Base-by-base conservation (phyloP, 1,140 invertebrate species). In the Bradysia coprophila region DNA sequence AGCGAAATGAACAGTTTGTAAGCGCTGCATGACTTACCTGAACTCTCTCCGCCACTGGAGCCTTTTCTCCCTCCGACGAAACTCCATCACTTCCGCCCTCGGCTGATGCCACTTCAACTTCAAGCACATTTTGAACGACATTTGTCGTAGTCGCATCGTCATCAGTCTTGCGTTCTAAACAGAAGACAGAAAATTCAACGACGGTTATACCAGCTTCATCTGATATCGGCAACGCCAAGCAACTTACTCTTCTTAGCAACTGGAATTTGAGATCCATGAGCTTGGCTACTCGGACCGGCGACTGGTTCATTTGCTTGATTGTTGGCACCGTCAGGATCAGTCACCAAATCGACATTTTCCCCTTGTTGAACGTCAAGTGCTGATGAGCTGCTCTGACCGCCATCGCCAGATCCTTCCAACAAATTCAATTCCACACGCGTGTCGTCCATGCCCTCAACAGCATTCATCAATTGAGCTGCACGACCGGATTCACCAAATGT, bases 311-410 rank as follows among this genome's bases (percentile, higher is more conserved):
- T 40, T 22, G 20, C 46, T 51, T 56, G 54, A 46, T 54, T 57
- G 28, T 60, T 55, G 46, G 56, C 55, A 21, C 59, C 47, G 46
- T 67, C 56, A 9, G 64, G 65, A 43, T 72, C 74, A 15, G 75
- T 76, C 1, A 79, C 81, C n/a, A n/a, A n/a, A n/a, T n/a, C n/a
- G n/a, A n/a, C n/a, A n/a, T n/a, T n/a, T n/a, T n/a, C n/a, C n/a
- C n/a, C n/a, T 21, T 77, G 72, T 57, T 82, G 77, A 24, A 78
- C 63, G 11, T 82, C 78, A 2, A 76, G 81, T 9, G 72, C 76
- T 0, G 80, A 78, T 10, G 81, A 77, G 57, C 74, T 79, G n/a
- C n/a, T n/a, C n/a, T n/a, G n/a, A n/a, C n/a, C n/a, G n/a, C n/a
- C n/a, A 33, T 76, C 59, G 8, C 75, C 53, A 55, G 71, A 63